Conservation (phyloP, 92 coral and sea anemone genomes). For the Nematostella vectensis region DNA sequence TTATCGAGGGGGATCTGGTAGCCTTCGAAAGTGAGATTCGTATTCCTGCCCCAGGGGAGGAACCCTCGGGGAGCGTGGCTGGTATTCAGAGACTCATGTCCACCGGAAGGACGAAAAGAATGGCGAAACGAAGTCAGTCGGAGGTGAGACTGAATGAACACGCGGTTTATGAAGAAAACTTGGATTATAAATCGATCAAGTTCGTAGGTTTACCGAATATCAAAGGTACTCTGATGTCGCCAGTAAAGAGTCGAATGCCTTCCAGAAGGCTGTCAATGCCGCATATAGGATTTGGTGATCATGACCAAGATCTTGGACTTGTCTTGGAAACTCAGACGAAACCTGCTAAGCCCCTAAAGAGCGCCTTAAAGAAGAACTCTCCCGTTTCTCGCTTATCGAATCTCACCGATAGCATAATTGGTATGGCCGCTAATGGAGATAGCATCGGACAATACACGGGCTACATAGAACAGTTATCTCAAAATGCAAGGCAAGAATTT, state of each 20-base stretch:
- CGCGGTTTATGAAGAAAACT: neutral
- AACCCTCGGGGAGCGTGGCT: neutral
- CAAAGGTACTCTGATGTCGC: slow-evolving; percentile 11
- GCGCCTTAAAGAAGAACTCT: neutral
- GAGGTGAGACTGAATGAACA: slow-evolving; percentile 20
- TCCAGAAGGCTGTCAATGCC: slow-evolving; percentile 18
- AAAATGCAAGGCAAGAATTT: slow-evolving; percentile 19
- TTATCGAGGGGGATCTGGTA: neutral
- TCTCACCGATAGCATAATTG: neutral
- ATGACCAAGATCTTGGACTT: neutral
- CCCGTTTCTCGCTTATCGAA: neutral
- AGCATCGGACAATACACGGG: slow-evolving; percentile 9
- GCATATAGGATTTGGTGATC: neutral
- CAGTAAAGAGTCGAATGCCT: slow-evolving; percentile 6
- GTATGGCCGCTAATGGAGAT: neutral
- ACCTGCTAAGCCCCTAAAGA: neutral
- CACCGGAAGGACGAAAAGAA: neutral
- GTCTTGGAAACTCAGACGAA: neutral
- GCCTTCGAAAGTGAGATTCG: slow-evolving; percentile 12
- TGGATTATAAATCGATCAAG: neutral
- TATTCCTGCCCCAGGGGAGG: slow-evolving; percentile 4
- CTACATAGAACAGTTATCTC: slow-evolving; percentile 20
- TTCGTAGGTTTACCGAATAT: slow-evolving; percentile 9
- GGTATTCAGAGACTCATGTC: slow-evolving; percentile 1
- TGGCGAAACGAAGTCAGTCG: slow-evolving; percentile 18